A percentile compares a stretch with the other conserved stretches of the same genome.
These are phyloP conservation scores for Alethe castanea DNA, from an alignment of 2,113 vertebrate species.

Conservation along the genomic window DNA sequence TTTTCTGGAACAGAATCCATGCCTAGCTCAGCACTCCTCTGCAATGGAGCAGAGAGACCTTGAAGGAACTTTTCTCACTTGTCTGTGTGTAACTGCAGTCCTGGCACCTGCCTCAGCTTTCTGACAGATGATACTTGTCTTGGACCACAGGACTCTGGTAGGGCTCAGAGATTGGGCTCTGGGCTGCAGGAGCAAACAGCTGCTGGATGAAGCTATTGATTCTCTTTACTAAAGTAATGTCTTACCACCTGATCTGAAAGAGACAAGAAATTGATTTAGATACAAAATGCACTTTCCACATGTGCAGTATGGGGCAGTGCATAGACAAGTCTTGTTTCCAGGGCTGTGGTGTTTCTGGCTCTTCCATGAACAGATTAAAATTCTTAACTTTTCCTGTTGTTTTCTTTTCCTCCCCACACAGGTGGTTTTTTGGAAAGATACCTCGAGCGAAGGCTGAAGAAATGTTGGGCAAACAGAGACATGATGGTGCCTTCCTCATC, in stretches of 20 bases:
- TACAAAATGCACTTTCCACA: neutral
- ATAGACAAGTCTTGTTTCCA: neutral
- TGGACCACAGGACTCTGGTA: neutral
- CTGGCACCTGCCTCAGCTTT: neutral
- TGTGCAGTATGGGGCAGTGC: neutral
- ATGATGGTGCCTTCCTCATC: constrained; percentile 97
- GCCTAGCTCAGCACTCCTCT: neutral
- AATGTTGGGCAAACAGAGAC: constrained; percentile 98
- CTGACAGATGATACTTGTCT: neutral
- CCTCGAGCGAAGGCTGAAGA: constrained; percentile 97
- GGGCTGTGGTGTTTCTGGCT: neutral
- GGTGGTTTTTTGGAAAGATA: constrained; percentile 99
- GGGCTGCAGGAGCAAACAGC: neutral
- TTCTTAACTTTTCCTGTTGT: neutral
- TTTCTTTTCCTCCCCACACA: constrained; percentile 60
- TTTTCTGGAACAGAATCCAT: neutral
- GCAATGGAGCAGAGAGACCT: neutral
- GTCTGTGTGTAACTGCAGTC: neutral
- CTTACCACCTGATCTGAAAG: neutral
- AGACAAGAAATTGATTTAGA: neutral
- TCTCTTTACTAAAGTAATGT: neutral
- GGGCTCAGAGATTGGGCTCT: neutral
- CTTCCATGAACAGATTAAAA: neutral
- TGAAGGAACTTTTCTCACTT: neutral
- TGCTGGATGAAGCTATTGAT: neutral